phyloP scores from a whole-genome alignment of 1,140 invertebrate genomes.

The Microplitis mediator region DNA sequence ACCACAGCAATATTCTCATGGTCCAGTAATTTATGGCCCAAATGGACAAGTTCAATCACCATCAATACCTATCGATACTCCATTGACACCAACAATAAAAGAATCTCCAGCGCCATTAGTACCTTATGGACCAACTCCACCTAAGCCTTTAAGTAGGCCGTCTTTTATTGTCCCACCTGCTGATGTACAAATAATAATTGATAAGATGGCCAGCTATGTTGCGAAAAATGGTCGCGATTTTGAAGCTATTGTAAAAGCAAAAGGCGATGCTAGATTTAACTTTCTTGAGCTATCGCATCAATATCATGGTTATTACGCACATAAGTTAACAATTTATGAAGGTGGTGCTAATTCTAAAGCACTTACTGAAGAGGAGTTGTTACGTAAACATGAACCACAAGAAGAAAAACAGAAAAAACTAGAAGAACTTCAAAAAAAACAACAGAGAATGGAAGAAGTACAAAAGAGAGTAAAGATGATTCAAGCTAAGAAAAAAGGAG shows the following conservation, averaged over 20 bases:
- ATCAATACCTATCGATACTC: slow-evolving; percentile 25
- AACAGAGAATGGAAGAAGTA: slow-evolving; percentile 61
- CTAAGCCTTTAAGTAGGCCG: slow-evolving; percentile 57
- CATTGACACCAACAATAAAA: slow-evolving; percentile 32
- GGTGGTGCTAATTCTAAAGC: slow-evolving; percentile 55
- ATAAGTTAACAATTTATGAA: slow-evolving; percentile 64
- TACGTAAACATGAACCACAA: slow-evolving; percentile 57
- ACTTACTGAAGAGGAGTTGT: slow-evolving; percentile 55
- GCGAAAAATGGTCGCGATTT: slow-evolving; percentile 93
- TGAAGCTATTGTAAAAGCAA: slow-evolving; percentile 84
- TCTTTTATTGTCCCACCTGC: slow-evolving; percentile 72
- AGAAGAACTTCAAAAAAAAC: slow-evolving; percentile 57
- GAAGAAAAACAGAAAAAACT: slow-evolving; percentile 59
- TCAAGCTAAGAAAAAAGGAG: slow-evolving; percentile 55
- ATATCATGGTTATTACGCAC: slow-evolving; percentile 78
- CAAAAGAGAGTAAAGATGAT: slow-evolving; percentile 62
- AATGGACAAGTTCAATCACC: slow-evolving; percentile 50
- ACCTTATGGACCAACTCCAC: slow-evolving; percentile 54
- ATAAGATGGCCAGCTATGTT: slow-evolving; percentile 95
- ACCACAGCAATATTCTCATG: slow-evolving; percentile 58
- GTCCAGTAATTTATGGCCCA: slow-evolving; percentile 53
- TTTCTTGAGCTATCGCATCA: slow-evolving; percentile 77
- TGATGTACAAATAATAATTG: slow-evolving; percentile 85
- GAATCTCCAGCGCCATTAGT: slow-evolving; percentile 48
- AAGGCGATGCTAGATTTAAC: slow-evolving; percentile 84